Evolutionary conservation across 2,888 invertebrate species (phyloP).

Genomic region (Neuroscelio doddi): DNA sequence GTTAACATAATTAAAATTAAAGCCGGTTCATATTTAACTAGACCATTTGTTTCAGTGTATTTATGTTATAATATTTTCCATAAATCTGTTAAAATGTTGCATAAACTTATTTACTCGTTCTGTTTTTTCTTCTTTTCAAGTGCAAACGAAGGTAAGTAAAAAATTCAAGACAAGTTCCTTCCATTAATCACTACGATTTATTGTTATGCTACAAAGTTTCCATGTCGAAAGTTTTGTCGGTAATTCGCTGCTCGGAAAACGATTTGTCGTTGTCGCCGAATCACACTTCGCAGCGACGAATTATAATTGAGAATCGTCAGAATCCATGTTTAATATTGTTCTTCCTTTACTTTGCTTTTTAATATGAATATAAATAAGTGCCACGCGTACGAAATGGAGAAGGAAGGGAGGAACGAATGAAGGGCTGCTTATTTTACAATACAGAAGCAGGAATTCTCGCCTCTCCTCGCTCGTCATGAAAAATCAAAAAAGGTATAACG

Average conservation of each 20-base stretch:
- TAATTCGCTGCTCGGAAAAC: conserved; percentile 46
- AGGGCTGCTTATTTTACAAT: conserved; percentile 25
- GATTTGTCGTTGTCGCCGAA: conserved; percentile 45
- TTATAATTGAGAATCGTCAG: conserved; percentile 40
- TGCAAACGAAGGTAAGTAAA: conserved; percentile 32
- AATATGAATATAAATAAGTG: conserved; percentile 40
- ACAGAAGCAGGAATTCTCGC: conserved; percentile 18
- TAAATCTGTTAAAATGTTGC: too few species aligned
- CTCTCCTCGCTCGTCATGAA: conserved; percentile 19
- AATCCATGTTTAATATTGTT: conserved; percentile 24
- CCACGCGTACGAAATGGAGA: conserved; percentile 37
- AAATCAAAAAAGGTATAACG: conserved; percentile 32
- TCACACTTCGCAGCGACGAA: conserved; percentile 44
- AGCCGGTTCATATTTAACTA: too few species aligned
- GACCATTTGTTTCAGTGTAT: too few species aligned
- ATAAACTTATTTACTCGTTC: too few species aligned
- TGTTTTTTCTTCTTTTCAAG: too few species aligned
- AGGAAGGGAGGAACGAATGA: conserved; percentile 44
- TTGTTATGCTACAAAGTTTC: conserved; percentile 62
- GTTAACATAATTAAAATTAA: too few species aligned
- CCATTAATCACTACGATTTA: conserved; percentile 65
- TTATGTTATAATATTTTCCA: too few species aligned
- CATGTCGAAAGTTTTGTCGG: conserved; percentile 48
- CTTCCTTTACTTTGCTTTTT: conserved; percentile 28
- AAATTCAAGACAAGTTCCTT: conserved; percentile 30